Evolutionary conservation across 2,888 invertebrate genomes (phyloP), one percentile per base, ranked within the genome.

Genomic region (Bhutanitis thaidina): DNA sequence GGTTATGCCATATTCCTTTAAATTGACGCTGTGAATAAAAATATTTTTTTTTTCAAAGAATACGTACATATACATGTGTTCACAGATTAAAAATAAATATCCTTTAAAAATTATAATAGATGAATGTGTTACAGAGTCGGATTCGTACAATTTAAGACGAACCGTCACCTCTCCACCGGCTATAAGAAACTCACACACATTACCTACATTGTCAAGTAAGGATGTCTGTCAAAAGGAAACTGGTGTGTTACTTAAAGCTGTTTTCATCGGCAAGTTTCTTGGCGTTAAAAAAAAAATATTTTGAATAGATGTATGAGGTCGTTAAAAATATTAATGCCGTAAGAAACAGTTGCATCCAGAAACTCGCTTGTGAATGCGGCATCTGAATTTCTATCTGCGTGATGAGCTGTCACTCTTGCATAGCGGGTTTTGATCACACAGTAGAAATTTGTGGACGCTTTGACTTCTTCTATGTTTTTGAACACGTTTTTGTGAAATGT

Each of bases 161-260:
- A 68, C 68, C 7, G 67, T 75, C 52, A 66, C 74, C 1, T 65
- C 80, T 46, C 69, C 74, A 12, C 79, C 83, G 32, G 65, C 62
- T 32, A 59, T 80, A 64, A 65, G 70, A 64, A 59, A 72, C 35
- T 61, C 74, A 54, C 67, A 71, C 65, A 54, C 68, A 37, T 61
- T 71, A 53, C 72, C 66, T 58, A 59, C 64, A 40, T 66, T 65
- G 58, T 71, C 79, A 80, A 82, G 80, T 80, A 82, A 82, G 80
- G 65, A 34, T 47, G 45, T 47, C 49, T 53, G 49, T 36, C 5
- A 13, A n/a, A 16, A 7, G 2, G n/a, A 32, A 32, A n/a, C 16
- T 9, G 32, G 43, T 16, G 39, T 39, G 20, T 40, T 40, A 1
- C 9, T 13, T 9, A 30, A 25, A 13, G 14, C 7, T 5, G 7